phyloP scores from a whole-genome alignment of 2,888 invertebrate species.

The Nephrotoma guestfalica region DNA sequence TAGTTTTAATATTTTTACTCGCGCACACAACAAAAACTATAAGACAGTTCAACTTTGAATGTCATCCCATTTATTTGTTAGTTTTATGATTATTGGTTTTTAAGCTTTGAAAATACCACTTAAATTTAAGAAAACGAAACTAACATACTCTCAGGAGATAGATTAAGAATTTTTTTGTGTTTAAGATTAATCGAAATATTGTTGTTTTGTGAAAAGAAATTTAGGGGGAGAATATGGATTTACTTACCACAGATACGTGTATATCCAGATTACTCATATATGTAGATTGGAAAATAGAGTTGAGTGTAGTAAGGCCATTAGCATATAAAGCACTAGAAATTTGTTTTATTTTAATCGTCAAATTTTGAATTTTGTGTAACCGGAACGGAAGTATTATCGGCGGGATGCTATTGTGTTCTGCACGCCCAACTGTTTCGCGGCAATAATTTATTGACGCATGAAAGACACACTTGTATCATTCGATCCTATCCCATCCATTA shows the following conservation, averaged over 20 bases:
- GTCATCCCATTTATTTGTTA: not conserved
- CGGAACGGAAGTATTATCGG: too few relatives aligned
- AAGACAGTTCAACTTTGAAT: not conserved
- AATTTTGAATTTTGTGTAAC: too few relatives aligned
- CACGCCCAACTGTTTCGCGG: too few relatives aligned
- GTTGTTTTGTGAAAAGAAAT: not conserved
- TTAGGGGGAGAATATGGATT: not conserved
- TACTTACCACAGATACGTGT: not conserved
- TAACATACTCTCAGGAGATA: not conserved
- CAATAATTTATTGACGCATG: too few relatives aligned
- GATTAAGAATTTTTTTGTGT: not conserved
- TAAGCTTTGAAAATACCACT: not conserved
- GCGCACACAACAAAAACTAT: not conserved
- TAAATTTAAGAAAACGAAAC: not conserved
- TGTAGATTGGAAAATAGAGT: not conserved
- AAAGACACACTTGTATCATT: too few relatives aligned
- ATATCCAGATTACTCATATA: not conserved
- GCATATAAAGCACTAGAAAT: too few relatives aligned
- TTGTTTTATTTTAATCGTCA: too few relatives aligned
- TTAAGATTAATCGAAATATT: not conserved
- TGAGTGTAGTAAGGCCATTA: not conserved
- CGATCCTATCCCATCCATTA: too few relatives aligned
- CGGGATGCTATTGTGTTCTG: too few relatives aligned
- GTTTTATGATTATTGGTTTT: not conserved
- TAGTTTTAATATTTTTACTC: not conserved